Conservation (phyloP, 2,888 invertebrate genomes). For the Perdita meconis region DNA sequence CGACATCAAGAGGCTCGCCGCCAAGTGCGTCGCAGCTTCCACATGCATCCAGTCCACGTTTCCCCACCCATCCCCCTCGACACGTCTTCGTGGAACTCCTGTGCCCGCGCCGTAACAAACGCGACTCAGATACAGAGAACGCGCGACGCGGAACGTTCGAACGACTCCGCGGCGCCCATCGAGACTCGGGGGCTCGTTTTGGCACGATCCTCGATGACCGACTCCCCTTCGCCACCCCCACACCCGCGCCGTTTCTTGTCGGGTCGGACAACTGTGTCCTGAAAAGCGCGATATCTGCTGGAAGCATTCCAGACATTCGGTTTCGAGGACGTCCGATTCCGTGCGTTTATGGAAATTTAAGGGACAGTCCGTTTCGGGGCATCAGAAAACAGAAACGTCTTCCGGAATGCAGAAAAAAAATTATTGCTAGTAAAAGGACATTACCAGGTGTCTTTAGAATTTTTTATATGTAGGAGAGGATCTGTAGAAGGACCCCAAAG, state of each 20-base stretch:
- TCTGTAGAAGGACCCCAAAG: too few relatives aligned
- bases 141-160: slow-evolving; percentile 26
- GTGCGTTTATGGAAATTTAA: slow-evolving; percentile 55
- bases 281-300: slow-evolving; percentile 59
- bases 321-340: slow-evolving; percentile 50
- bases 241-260: slow-evolving; percentile 47
- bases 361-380: not conserved
- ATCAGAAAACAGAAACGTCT: not conserved
- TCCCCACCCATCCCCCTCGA: not conserved
- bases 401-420: too few relatives aligned
- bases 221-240: slow-evolving; percentile 3
- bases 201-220: slow-evolving; percentile 59
- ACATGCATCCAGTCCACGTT: slow-evolving; percentile 12
- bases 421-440: too few relatives aligned
- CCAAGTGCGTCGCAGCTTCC: slow-evolving; percentile 43
- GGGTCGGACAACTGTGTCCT: slow-evolving; percentile 33
- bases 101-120: slow-evolving; percentile 46
- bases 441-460: too few relatives aligned
- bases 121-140: slow-evolving; percentile 53
- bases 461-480: too few relatives aligned
- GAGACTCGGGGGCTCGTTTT: slow-evolving; percentile 47
- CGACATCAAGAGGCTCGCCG: slow-evolving; percentile 35
- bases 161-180: slow-evolving; percentile 54
- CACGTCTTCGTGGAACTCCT: not conserved
- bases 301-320: slow-evolving; percentile 63